Percentiles rank a stretch among this genome's conserved stretches.
Conservation (phyloP, 1,140 invertebrate genomes). For the Danaus plexippus region DNA sequence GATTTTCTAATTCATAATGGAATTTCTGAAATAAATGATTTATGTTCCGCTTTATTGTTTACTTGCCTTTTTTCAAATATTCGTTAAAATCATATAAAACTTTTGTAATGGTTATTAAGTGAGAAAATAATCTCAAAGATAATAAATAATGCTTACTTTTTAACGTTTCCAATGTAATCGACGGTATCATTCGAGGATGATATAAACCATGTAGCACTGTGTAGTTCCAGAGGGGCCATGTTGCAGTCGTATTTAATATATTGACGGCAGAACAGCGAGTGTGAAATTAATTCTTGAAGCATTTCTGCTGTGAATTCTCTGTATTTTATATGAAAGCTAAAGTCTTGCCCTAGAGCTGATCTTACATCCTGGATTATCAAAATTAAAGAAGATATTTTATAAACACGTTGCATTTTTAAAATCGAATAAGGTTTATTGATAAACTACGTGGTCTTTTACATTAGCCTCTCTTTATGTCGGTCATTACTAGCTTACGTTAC, state of each 20-base stretch:
- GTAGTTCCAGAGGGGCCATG: conserved; percentile 88
- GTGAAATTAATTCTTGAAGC: conserved; percentile 90
- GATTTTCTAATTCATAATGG: no score
- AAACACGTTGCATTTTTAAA: no score
- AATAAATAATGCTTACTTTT: conserved; percentile 73
- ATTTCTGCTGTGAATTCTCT: conserved; percentile 91
- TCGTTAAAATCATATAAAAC: conserved; percentile 5
- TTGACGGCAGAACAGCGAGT: conserved; percentile 91
- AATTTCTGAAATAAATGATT: no score
- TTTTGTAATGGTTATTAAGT: conserved; percentile 9
- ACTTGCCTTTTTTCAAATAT: no score
- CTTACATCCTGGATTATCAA: conserved; percentile 76
- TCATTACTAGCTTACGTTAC: no score
- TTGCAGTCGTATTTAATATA: conserved; percentile 93
- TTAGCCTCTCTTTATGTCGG: no score
- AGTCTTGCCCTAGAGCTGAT: conserved; percentile 81
- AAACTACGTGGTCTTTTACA: no score
- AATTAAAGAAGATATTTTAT: no score
- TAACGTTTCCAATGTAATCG: conserved; percentile 88
- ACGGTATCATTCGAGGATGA: conserved; percentile 84
- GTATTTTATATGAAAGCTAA: conserved; percentile 88
- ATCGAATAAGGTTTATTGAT: no score
- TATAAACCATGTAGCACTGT: conserved; percentile 92
- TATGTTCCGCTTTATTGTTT: no score
- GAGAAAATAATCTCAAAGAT: not conserved